These are phyloP conservation scores for Parnassius orleans DNA, from an alignment of 2,888 invertebrate species.

Conservation along the genomic window DNA sequence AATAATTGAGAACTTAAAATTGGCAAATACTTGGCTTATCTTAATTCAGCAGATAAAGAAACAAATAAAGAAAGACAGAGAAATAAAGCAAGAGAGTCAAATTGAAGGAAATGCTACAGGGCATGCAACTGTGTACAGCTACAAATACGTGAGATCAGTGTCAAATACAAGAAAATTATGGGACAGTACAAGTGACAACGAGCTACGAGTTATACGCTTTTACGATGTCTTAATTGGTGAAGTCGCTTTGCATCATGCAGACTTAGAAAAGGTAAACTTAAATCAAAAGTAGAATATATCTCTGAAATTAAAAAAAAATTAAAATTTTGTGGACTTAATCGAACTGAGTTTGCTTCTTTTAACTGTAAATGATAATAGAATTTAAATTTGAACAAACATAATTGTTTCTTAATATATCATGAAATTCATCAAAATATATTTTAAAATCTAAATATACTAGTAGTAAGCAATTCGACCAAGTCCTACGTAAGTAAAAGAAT, in stretches of 20 bases:
- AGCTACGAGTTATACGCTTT: constrained; percentile 68
- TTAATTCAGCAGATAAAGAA: constrained; percentile 16
- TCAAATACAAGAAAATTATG: constrained; percentile 67
- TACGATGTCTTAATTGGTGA: constrained; percentile 75
- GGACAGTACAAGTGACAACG: constrained; percentile 41
- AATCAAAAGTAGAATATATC: constrained; percentile 3
- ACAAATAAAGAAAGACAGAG: constrained; percentile 6
- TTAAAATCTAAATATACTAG: too few species aligned
- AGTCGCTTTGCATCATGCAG: constrained; percentile 59
- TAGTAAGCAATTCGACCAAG: constrained; percentile 29
- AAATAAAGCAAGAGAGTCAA: constrained; percentile 18
- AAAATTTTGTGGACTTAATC: constrained; percentile 13
- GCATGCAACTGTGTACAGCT: constrained; percentile 18
- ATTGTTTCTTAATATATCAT: too few species aligned
- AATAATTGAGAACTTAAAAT: neutral
- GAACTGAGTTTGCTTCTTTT: constrained; percentile 10
- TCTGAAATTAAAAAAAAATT: constrained; percentile 18
- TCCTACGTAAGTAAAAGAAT: constrained; percentile 23
- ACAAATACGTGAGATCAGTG: constrained; percentile 30
- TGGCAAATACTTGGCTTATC: neutral
- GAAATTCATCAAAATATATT: too few species aligned
- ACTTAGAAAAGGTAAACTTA: constrained; percentile 5
- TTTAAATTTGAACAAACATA: too few species aligned
- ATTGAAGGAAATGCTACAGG: constrained; percentile 18
- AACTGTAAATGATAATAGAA: too few species aligned